Evolutionary conservation across 2,797 vertebrate genomes (phyloP).

Genomic region (Notamacropus eugenii): DNA sequence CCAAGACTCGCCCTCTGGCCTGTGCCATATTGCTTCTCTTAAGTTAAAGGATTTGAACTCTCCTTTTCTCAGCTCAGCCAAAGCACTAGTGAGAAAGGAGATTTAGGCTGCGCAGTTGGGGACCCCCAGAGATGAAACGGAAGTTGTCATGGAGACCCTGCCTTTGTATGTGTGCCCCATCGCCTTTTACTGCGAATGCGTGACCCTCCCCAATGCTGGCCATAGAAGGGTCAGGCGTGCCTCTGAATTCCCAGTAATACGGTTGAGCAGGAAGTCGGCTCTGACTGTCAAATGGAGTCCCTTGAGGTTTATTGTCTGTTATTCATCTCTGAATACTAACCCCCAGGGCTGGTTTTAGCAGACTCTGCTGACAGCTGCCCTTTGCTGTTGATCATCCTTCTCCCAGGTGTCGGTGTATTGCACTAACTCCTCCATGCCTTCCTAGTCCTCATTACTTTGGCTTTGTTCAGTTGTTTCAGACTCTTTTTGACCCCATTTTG

Average conservation of each 20-base stretch:
- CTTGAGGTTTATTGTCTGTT: not conserved
- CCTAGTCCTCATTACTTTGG: not conserved
- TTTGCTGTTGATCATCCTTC: not conserved
- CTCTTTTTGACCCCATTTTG: not conserved
- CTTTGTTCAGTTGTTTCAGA: not conserved
- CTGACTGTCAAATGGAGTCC: constrained; percentile 53
- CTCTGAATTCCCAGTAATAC: constrained; percentile 16
- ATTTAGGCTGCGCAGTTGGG: constrained; percentile 52
- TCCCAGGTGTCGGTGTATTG: not conserved
- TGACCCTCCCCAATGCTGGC: not conserved
- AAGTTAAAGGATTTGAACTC: constrained; percentile 67
- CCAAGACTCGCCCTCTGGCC: not conserved
- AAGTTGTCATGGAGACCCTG: constrained; percentile 48
- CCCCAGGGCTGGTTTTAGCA: not conserved
- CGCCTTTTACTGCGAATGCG: constrained; percentile 57
- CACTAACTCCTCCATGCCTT: not conserved
- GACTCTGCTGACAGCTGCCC: not conserved
- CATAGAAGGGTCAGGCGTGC: not conserved
- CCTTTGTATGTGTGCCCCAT: constrained; percentile 29
- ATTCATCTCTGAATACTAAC: constrained; percentile 41
- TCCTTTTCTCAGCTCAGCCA: constrained; percentile 56
- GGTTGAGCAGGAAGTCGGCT: not conserved
- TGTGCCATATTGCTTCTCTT: not conserved
- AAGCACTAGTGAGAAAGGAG: constrained; percentile 51
- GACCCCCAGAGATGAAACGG: constrained; percentile 32